phyloP scores from a whole-genome alignment of 1,140 invertebrate species.

The Caenorhabditis briggsae region DNA sequence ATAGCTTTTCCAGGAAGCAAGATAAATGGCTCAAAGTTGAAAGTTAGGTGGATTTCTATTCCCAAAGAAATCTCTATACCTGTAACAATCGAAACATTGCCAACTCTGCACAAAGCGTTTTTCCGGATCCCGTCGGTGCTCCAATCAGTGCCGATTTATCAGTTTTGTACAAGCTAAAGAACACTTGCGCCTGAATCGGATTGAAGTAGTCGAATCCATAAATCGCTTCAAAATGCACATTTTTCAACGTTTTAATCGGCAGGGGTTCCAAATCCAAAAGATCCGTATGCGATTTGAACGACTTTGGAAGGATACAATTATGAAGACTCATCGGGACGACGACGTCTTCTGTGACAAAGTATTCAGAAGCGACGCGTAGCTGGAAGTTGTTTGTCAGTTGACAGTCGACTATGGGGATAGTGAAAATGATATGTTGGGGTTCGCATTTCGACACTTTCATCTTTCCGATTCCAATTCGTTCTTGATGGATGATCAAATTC shows the following conservation, averaged over 20 bases:
- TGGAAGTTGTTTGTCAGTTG: constrained; percentile 90
- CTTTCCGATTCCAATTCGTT: constrained; percentile 89
- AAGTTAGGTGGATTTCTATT: too few species aligned
- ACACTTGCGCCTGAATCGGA: constrained; percentile 98
- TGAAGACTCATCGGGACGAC: constrained; percentile 87
- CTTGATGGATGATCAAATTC: constrained; percentile 95
- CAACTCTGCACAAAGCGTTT: constrained; percentile 97
- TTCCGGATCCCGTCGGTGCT: constrained; percentile 97
- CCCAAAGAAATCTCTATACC: too few species aligned
- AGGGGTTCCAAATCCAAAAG: constrained; percentile 91
- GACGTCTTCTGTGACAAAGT: constrained; percentile 88
- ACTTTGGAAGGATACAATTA: constrained; percentile 90
- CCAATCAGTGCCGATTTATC: constrained; percentile 94
- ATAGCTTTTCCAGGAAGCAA: too few species aligned
- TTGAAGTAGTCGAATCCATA: constrained; percentile 97
- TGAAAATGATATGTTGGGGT: constrained; percentile 90
- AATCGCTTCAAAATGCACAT: constrained; percentile 85
- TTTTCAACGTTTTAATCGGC: constrained; percentile 86
- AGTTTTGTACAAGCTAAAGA: constrained; percentile 94
- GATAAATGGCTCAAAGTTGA: too few species aligned
- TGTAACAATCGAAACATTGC: constrained; percentile 86
- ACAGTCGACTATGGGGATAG: constrained; percentile 93
- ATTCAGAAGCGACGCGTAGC: constrained; percentile 88
- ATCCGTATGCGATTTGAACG: constrained; percentile 90
- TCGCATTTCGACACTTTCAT: constrained; percentile 85